Evolutionary conservation across 2,888 invertebrate genomes (phyloP), one percentile per base, ranked within the genome.

Genomic region (Phoronis australis): DNA sequence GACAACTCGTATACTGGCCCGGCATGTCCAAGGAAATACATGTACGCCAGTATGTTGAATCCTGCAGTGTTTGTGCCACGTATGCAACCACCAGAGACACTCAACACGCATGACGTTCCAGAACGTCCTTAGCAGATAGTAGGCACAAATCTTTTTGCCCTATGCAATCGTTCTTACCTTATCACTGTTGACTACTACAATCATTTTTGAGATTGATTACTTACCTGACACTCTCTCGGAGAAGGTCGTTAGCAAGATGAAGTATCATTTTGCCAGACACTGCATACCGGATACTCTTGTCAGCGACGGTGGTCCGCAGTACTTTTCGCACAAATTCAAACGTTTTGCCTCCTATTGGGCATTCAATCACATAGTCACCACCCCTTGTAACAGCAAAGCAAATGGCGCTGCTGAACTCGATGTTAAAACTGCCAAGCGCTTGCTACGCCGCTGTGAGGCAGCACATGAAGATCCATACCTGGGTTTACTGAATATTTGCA

Each of bases 41-140:
- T n/a, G n/a, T 58, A 18, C 46, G 43, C 27, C 51, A 55, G 9
- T 48, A 49, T 39, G 46, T 60, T 12, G 46, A 52, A 21, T 25
- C 47, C 4, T 60, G 58, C 46, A 35, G 38, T 4, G 45, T 49
- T n/a, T 59, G 54, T 48, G 22, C 45, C 2, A 45, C 43, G n/a
- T 44, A 49, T 44, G 23, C 52, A 61, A 38, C 37, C 22, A 26
- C 26, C 37, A 23, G 52, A 60, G 42, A 40, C 55, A n/a, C 31
- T 60, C 9, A 38, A 45, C 3, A 20, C 42, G 6, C 52, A 52
- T 39, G 49, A 54, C 2, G 37, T 54, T 6, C 55, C 57, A 20
- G 37, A 52, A n/a, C 48, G 51, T 22, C 61, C 62, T 22, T 62
- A 48, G 48, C 42, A 49, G 20, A 59, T 51, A 31, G 49, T 62